Evolutionary conservation across 2,888 invertebrate species (phyloP), one percentile per base, ranked within the genome.

Genomic region (Leucoma salicis): DNA sequence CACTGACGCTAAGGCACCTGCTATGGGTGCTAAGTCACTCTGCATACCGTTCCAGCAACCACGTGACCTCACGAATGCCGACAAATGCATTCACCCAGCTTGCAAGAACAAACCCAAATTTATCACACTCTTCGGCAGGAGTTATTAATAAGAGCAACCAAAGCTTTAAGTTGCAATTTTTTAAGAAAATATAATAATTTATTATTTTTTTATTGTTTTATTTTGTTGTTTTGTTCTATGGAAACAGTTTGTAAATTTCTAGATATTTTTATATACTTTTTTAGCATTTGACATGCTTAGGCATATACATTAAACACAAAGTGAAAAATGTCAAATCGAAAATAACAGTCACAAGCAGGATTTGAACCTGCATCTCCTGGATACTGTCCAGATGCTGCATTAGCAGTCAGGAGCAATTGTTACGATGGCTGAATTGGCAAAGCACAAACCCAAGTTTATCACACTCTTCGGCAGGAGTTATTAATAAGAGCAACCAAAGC

Each of bases 1-100:
- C 15, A 95, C 95, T 46, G 88, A 87, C 2, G 91, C 94, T 38
- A 97, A 96, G 43, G 96, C 95, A 14, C 97, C 98, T 14, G 94
- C 98, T 0, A 99, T 99, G 99, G 99, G 99, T 28, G 99, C 99
- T 5, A 99, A 99, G 85, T 95, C 97, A 6, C 91, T 99, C n/a
- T 99, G 99, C 78, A 96, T 99, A 69, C 99, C 99, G 2, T 95
- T 99, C 78, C 92, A 96, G 35, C 99, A 97, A 70, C 95, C 96
- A 0, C 90, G 92, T 1, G 72, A 87, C 2, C 90, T 95, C 31
- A 74, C 90, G 4, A 73, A 89, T 7, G 74, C 78, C 2, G 92
- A 95, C 52, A 94, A 93, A 61, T 99, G 99, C 80, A 95, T 99
- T 62, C 93, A 97, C 82, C 97, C 97, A 0, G 90, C 87, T 39